phyloP scores from a whole-genome alignment of 1,140 invertebrate genomes.

The Olivierus martensii region DNA sequence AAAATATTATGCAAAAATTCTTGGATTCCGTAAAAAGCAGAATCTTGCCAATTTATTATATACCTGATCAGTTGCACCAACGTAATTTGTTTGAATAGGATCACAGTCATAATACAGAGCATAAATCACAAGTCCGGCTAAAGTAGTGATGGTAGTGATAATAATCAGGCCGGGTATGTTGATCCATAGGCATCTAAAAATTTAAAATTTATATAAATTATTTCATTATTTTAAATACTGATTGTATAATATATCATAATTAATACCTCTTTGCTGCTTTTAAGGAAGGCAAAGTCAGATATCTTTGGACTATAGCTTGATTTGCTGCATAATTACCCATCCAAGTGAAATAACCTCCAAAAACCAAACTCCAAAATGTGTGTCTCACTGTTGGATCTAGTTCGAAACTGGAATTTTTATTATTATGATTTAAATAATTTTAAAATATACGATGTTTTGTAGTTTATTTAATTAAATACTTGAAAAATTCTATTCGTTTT shows the following conservation, averaged over 20 bases:
- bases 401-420: slow-evolving; percentile 29
- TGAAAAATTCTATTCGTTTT: slow-evolving; percentile 56
- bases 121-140: slow-evolving; percentile 63
- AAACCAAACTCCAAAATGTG: slow-evolving; percentile 33
- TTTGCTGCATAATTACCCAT: slow-evolving; percentile 63
- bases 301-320: slow-evolving; percentile 71
- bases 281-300: slow-evolving; percentile 55
- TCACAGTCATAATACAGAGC: slow-evolving; percentile 59
- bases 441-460: too few relatives aligned
- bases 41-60: too few relatives aligned
- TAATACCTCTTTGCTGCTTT: slow-evolving; percentile 39
- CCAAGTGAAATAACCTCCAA: slow-evolving; percentile 44
- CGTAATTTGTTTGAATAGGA: slow-evolving; percentile 35
- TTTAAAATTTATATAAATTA: too few relatives aligned
- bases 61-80: slow-evolving; percentile 20
- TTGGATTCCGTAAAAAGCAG: too few relatives aligned
- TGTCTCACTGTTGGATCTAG: slow-evolving; percentile 35
- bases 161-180: slow-evolving; percentile 52
- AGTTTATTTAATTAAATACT: slow-evolving; percentile 37
- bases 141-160: slow-evolving; percentile 47
- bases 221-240: too few relatives aligned
- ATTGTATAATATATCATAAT: too few relatives aligned
- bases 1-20: too few relatives aligned
- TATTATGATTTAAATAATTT: too few relatives aligned
- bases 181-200: slow-evolving; percentile 34